These are phyloP conservation scores for Apamea monoglypha DNA, from an alignment of 2,888 invertebrate genomes.

Conservation along the genomic window DNA sequence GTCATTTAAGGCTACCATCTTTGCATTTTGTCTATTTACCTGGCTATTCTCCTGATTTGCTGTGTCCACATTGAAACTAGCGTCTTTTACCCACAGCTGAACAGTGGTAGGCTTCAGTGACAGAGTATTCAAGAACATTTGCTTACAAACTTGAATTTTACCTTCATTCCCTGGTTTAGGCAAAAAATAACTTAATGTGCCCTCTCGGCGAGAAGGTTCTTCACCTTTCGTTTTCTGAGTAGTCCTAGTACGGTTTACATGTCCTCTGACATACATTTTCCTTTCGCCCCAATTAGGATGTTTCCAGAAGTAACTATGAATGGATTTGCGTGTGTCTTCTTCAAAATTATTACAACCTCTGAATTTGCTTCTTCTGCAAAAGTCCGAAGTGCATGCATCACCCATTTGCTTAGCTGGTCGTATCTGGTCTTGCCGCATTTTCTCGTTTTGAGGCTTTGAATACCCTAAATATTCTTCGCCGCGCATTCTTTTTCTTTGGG, in stretches of 20 bases:
- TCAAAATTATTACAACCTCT: background rate
- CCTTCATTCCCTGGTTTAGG: background rate
- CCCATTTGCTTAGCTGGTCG: background rate
- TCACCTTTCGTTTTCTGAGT: background rate
- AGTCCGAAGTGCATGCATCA: background rate
- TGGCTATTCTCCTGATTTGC: background rate
- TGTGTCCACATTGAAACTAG: background rate
- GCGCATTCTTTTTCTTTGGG: background rate
- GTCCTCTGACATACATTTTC: background rate
- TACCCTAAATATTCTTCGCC: conserved; percentile 2
- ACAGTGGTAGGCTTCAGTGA: conserved; percentile 2
- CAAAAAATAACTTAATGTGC: background rate
- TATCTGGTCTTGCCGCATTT: conserved; percentile 1
- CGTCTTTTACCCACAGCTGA: conserved; percentile 1
- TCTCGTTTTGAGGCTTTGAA: background rate
- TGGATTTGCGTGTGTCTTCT: background rate
- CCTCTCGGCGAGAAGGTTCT: background rate
- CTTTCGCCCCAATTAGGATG: background rate
- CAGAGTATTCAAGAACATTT: background rate
- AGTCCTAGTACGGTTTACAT: background rate
- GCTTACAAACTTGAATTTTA: background rate
- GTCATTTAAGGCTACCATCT: background rate
- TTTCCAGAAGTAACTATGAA: background rate
- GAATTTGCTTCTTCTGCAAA: conserved; percentile 1
- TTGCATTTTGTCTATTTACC: background rate